Percentiles rank a stretch among this genome's conserved stretches.
Conservation (phyloP, 2,888 invertebrate species). For the Ditula angustiorana region DNA sequence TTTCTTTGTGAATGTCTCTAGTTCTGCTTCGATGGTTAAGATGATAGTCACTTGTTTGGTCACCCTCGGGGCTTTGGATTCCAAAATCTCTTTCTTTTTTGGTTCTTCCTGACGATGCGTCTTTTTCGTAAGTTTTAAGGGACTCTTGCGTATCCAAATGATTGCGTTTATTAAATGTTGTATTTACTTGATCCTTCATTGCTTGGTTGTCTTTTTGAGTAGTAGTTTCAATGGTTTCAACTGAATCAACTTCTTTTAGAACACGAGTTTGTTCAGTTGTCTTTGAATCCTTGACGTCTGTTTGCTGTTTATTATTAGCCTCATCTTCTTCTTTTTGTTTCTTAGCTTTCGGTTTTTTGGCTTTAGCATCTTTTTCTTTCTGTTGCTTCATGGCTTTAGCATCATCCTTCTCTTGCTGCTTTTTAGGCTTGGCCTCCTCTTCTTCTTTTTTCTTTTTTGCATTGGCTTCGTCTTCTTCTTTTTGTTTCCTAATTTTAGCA, state of each 20-base stretch:
- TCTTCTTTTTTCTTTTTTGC: conserved; percentile 26
- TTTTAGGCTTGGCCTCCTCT: not conserved
- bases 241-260: not conserved
- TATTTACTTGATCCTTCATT: too few relatives aligned
- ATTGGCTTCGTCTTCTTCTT: conserved; percentile 2
- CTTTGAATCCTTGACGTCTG: conserved; percentile 7
- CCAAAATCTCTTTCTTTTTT: conserved; percentile 3
- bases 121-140: not conserved
- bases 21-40: conserved; percentile 22
- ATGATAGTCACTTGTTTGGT: not conserved
- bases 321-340: conserved; percentile 40
- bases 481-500: conserved; percentile 19
- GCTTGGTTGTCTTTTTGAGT: not conserved
- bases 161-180: not conserved
- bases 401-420: not conserved
- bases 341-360: conserved; percentile 41
- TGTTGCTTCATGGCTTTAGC: not conserved
- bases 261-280: not conserved
- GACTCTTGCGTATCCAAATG: not conserved
- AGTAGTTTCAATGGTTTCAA: not conserved
- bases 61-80: not conserved
- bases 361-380: conserved; percentile 27
- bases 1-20: conserved; percentile 11
- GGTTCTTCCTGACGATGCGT: not conserved
- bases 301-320: conserved; percentile 46